Evolutionary conservation across 2,888 invertebrate species (phyloP), one percentile per base, ranked within the genome.

Genomic region (Acleris literana): DNA sequence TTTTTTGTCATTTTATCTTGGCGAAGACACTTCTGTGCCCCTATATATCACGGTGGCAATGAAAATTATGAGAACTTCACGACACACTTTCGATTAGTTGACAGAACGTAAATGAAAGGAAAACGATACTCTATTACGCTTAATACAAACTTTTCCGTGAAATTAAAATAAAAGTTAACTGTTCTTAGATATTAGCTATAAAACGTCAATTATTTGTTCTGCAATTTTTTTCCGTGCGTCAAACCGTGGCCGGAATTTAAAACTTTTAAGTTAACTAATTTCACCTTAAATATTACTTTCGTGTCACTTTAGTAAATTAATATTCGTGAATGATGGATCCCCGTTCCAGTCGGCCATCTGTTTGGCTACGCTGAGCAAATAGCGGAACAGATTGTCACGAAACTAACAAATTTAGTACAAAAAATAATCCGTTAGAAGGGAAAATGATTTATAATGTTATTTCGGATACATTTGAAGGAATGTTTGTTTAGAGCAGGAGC

Each of bases 381-480:
- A 92, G 88, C 92, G 92, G 90, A 92, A 92, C 92, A 89, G 91
- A 90, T 88, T 88, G 92, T 89, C 87, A 89, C 82, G 85, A 87
- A 88, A 89, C 84, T 89, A 86, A 92, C 90, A 88, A 88, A 92
- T 91, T 90, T 86, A 76, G 70, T 74, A 76, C 77, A 83, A 84
- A 90, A 90, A 90, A 88, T 84, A 74, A 73, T 74, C 71, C 71
- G 76, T 76, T 77, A 69, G 79, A 72, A 80, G 72, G 71, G 79
- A 83, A 90, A 85, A 90, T 92, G 90, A 92, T 92, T 92, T 90
- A 92, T 90, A 85, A 83, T 84, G 87, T 88, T 89, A 90, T 90
- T 91, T 90, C 75, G 88, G 88, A 90, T 89, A 85, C 86, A 84
- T 84, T 84, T 78, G 72, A 73, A 70, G 82, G 85, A 86, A 88